Base-by-base conservation (phyloP, 2,888 invertebrate species). In the Drosophila longiperda region DNA sequence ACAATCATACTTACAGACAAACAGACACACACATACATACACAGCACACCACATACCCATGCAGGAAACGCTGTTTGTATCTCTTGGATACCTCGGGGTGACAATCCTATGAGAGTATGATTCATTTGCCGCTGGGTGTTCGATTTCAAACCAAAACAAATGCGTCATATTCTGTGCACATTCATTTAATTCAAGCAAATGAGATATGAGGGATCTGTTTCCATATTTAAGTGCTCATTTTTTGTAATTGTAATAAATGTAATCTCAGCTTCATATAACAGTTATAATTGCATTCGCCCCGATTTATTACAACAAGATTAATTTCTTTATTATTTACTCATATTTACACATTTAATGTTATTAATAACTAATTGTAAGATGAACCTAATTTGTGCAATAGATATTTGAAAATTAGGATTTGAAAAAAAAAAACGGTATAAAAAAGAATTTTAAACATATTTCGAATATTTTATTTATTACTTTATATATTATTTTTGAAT, bases 211-310 rank as follows among this genome's bases (percentile, higher is more conserved):
- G 48, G 38, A 48, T 36, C 32, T 40, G 63, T 54, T 36, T 53
- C 33, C 63, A 59, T 58, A 71, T 52, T 40, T 59, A 60, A 66
- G 38, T 17, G 64, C 64, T 67, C 63, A 66, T 55, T 73, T 75
- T 82, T 84, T 82, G 78, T 74, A 87, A 87, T 84, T 89, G 82
- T 82, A 87, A 73, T 84, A 80, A 89, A 75, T 74, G 89, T 80
- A 83, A 85, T 87, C 84, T 71, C 77, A 58, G 67, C 58, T 52
- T 74, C 84, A 78, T 73, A 75, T 89, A 66, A 75, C 73, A 78
- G 76, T 77, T 78, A 69, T 62, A 59, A 32, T 62, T 73, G 53
- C 68, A 50, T 48, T 59, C n/a, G 57, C 40, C 57, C 48, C 65
- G 60, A 73, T 74, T 66, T 77, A 59, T 55, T 57, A 32, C 33